phyloP scores from a whole-genome alignment of 2,888 invertebrate genomes.

The Trileptium ribeirensis region DNA sequence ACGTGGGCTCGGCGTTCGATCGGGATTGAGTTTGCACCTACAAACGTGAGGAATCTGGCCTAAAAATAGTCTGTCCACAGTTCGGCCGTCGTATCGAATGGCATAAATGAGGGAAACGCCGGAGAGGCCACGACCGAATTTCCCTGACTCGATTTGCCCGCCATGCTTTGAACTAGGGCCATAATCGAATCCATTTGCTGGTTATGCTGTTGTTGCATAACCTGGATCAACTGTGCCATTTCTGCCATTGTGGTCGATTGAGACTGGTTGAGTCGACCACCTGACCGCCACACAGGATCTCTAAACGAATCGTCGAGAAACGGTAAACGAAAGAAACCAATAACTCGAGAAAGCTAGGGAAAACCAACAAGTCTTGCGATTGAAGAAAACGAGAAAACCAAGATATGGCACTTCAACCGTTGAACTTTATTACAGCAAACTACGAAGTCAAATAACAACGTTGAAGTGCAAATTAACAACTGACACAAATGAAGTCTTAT shows the following conservation, averaged over 20 bases:
- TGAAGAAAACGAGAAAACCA: no score
- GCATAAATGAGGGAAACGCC: not conserved
- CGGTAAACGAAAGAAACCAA: no score
- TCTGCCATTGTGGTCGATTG: not conserved
- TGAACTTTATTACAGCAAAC: no score
- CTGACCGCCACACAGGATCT: not conserved
- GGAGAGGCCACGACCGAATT: not conserved
- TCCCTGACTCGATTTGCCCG: not conserved
- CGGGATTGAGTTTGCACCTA: not conserved
- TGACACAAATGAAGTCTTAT: no score
- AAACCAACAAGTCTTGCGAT: no score
- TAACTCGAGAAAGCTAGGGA: no score
- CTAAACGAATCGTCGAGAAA: no score
- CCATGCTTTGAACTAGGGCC: not conserved
- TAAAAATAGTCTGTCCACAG: conserved; percentile 9
- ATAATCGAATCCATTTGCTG: not conserved
- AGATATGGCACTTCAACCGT: no score
- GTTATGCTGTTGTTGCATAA: not conserved
- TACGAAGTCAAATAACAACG: no score
- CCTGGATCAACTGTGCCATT: not conserved
- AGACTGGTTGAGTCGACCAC: not conserved
- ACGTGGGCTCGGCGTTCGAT: not conserved
- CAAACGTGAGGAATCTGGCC: not conserved
- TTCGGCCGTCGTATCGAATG: not conserved
- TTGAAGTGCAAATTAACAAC: no score